Evolutionary conservation across 2,113 vertebrate genomes (phyloP).

Genomic region (Muscicapa adusta): DNA sequence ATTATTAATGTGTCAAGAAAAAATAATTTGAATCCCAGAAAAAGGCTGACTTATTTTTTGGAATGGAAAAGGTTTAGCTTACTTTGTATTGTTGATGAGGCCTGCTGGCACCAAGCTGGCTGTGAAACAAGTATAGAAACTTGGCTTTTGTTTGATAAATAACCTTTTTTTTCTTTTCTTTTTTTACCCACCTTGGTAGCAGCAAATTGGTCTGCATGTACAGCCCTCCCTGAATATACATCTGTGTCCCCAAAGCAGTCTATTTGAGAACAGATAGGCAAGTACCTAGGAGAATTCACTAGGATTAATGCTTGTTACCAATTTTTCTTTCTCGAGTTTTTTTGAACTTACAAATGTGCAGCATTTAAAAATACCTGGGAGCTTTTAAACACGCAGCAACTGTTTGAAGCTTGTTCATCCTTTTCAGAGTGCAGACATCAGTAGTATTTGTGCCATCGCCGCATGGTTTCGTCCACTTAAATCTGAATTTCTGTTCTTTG

Average conservation of each 20-base stretch:
- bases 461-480: background rate
- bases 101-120: background rate
- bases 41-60: background rate
- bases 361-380: background rate
- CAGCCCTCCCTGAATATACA: background rate
- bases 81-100: background rate
- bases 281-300: background rate
- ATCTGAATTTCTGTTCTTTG: background rate
- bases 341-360: background rate
- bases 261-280: background rate
- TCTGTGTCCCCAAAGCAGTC: background rate
- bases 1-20: background rate
- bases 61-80: background rate
- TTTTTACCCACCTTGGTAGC: background rate
- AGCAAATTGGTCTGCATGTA: background rate
- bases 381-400: background rate
- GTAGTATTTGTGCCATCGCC: background rate
- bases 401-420: background rate
- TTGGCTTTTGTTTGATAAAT: background rate
- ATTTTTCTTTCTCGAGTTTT: background rate
- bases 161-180: background rate
- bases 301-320: background rate
- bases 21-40: background rate
- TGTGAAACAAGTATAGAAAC: background rate
- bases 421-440: background rate